phyloP scores from a whole-genome alignment of 2,888 invertebrate genomes.

The Exocentrus adspersus region DNA sequence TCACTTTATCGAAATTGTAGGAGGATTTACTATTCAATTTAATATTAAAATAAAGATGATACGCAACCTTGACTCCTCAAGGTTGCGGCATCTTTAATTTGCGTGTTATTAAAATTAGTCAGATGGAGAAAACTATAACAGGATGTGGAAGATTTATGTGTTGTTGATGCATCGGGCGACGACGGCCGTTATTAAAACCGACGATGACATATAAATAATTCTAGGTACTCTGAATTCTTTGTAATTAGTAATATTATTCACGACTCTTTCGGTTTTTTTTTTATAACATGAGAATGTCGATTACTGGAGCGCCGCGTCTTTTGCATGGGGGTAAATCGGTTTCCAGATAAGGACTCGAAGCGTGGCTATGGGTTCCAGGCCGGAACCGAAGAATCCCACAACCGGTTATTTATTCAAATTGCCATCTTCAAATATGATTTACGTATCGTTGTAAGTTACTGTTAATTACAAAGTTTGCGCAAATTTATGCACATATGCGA shows the following conservation, averaged over 20 bases:
- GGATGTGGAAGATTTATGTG: slow-evolving; percentile 43
- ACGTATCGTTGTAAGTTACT: not conserved
- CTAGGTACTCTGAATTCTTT: slow-evolving; percentile 6
- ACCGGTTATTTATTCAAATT: not conserved
- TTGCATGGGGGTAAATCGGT: no score
- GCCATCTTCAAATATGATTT: not conserved
- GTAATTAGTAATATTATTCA: slow-evolving; percentile 5
- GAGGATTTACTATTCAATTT: slow-evolving; percentile 27
- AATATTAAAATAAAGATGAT: slow-evolving; percentile 35
- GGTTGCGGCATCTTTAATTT: slow-evolving; percentile 31
- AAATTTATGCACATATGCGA: slow-evolving; percentile 3
- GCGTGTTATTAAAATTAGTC: slow-evolving; percentile 45
- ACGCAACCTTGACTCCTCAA: slow-evolving; percentile 32
- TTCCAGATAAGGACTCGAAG: no score
- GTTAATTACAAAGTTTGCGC: slow-evolving; percentile 1
- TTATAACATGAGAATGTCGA: no score
- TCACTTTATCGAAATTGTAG: slow-evolving; percentile 28
- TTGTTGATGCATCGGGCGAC: slow-evolving; percentile 7
- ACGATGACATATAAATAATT: slow-evolving; percentile 31
- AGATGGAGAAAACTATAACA: slow-evolving; percentile 50
- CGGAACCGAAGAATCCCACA: no score
- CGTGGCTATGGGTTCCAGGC: no score
- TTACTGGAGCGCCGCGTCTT: no score
- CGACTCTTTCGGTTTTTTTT: no score
- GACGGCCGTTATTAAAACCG: slow-evolving; percentile 28